These are phyloP conservation scores for Dipus sagitta DNA, from an alignment of 2,797 vertebrate genomes.

Conservation along the genomic window DNA sequence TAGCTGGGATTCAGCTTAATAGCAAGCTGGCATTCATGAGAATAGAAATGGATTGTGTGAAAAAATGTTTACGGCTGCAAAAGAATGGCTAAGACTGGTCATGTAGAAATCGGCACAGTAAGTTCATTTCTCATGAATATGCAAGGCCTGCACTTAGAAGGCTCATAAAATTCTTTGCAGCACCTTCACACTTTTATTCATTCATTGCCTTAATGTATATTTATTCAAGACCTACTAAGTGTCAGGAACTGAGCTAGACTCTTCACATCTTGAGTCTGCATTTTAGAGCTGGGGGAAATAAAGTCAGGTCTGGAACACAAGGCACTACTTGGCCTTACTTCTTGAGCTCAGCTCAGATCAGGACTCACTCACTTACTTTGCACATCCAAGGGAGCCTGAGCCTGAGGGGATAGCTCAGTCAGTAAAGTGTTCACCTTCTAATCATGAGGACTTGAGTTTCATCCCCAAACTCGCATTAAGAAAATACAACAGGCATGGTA, in stretches of 20 bases:
- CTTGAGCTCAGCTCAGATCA: too few species aligned
- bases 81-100: neutral
- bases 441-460: too few species aligned
- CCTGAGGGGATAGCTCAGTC: too few species aligned
- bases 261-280: neutral
- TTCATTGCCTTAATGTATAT: fast-evolving
- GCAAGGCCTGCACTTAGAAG: neutral
- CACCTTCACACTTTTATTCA: neutral
- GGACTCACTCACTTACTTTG: neutral
- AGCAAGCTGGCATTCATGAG: slow-evolving; percentile 68
- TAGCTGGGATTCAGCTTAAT: slow-evolving; percentile 77
- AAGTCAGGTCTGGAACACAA: neutral
- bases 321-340: fast-evolving
- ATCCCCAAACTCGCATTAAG: too few species aligned
- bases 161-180: neutral
- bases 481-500: too few species aligned
- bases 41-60: slow-evolving; percentile 41
- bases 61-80: slow-evolving; percentile 42
- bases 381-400: too few species aligned
- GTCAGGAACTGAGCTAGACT: fast-evolving
- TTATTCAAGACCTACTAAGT: neutral
- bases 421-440: too few species aligned
- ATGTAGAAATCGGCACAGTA: neutral
- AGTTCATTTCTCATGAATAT: neutral
- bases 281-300: neutral